phyloP scores from a whole-genome alignment of 2,797 vertebrate species.

The Pipistrellus nathusii region DNA sequence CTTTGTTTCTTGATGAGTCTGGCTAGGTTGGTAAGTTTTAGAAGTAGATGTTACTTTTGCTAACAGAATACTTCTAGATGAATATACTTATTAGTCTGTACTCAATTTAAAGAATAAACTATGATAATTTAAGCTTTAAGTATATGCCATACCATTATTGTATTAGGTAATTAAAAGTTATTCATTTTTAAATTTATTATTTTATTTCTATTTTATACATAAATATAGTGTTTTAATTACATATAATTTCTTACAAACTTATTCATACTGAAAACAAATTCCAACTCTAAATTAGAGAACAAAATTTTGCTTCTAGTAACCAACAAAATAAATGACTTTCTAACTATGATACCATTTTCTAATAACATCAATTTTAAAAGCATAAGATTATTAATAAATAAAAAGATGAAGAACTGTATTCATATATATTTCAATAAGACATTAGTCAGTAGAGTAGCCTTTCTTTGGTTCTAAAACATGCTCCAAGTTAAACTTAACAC shows the following conservation, averaged over 20 bases:
- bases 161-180: background rate
- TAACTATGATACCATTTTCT: background rate
- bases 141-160: background rate
- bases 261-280: conserved; percentile 3
- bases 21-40: background rate
- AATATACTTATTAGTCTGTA: conserved; percentile 13
- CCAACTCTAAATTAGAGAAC: background rate
- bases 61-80: background rate
- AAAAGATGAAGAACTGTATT: background rate
- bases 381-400: background rate
- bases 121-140: background rate
- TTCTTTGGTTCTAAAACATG: background rate
- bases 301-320: conserved; percentile 43
- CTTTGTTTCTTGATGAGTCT: too few species aligned
- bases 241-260: background rate
- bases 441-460: background rate
- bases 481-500: background rate
- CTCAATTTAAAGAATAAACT: background rate
- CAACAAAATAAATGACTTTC: background rate
- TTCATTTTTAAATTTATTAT: background rate
- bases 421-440: background rate
- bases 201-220: background rate
- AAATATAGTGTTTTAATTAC: conserved; percentile 10
- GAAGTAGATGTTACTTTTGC: background rate
- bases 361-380: background rate